phyloP scores from a whole-genome alignment of 2,888 invertebrate genomes.

The Dromius quadrimaculatus region DNA sequence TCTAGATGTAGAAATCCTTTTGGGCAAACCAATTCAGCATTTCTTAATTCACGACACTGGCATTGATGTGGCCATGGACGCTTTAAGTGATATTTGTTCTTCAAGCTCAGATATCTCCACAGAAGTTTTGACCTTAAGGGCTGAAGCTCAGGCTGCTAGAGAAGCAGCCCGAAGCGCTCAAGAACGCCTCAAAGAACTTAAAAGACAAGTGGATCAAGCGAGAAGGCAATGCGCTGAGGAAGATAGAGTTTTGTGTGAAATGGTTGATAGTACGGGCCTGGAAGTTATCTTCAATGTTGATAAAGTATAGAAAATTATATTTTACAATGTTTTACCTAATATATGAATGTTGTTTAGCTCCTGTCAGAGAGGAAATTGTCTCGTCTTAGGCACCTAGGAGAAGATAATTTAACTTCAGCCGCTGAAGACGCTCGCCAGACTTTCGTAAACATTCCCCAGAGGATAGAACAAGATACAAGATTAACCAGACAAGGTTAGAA shows the following conservation, averaged over 20 bases:
- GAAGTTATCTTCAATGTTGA: constrained; percentile 75
- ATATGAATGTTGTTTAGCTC: constrained; percentile 53
- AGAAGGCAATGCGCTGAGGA: constrained; percentile 76
- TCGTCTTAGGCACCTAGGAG: constrained; percentile 63
- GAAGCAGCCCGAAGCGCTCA: constrained; percentile 70
- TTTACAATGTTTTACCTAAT: too few species aligned
- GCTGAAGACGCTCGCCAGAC: constrained; percentile 72
- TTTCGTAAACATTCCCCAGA: constrained; percentile 72
- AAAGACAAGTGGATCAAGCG: constrained; percentile 71
- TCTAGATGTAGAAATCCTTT: constrained; percentile 78
- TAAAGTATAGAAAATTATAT: constrained; percentile 71
- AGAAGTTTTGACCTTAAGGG: constrained; percentile 71
- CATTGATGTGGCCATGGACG: constrained; percentile 79
- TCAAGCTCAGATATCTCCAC: constrained; percentile 72
- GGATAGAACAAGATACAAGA: constrained; percentile 71
- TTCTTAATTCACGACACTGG: constrained; percentile 81
- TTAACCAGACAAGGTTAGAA: constrained; percentile 71
- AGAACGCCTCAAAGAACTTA: constrained; percentile 72
- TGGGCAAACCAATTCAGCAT: constrained; percentile 83
- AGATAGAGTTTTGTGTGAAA: constrained; percentile 82
- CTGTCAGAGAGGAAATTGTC: constrained; percentile 59
- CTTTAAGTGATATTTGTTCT: constrained; percentile 77
- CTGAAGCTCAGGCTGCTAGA: constrained; percentile 70
- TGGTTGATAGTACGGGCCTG: constrained; percentile 78
- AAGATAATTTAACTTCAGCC: constrained; percentile 71